Evolutionary conservation across 2,113 vertebrate species (phyloP).

Genomic region (Calonectris borealis): DNA sequence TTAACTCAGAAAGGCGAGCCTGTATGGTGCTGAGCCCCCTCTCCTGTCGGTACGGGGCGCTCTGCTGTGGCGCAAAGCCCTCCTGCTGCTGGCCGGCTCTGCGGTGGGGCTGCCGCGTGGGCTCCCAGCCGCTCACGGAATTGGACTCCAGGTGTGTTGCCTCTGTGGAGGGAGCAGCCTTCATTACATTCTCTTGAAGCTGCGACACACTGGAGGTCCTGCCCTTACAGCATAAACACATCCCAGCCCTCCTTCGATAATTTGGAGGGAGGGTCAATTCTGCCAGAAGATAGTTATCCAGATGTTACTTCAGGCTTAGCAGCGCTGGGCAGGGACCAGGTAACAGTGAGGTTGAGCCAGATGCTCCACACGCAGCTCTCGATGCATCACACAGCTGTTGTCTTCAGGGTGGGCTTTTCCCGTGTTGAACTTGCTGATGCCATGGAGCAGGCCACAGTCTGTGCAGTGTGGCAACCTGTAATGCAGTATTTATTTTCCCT

Average conservation of each 20-base stretch:
- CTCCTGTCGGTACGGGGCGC: fast-evolving
- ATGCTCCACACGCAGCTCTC: fast-evolving
- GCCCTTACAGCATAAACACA: fast-evolving
- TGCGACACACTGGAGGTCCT: too few relatives aligned
- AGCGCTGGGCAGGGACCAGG: background rate
- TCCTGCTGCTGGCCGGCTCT: background rate
- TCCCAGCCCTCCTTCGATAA: background rate
- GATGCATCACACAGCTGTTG: fast-evolving
- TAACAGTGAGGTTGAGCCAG: too few relatives aligned
- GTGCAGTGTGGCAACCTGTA: fast-evolving
- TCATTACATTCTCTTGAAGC: background rate
- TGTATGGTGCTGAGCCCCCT: background rate
- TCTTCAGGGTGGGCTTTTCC: background rate
- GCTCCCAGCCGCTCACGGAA: background rate
- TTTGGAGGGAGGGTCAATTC: background rate
- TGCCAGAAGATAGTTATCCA: background rate
- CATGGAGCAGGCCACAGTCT: fast-evolving
- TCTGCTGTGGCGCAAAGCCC: too few relatives aligned
- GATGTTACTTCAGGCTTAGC: background rate
- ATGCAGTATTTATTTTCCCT: background rate
- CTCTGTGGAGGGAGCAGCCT: background rate
- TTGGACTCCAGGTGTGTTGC: fast-evolving
- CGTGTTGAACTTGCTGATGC: fast-evolving
- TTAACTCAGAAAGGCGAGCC: too few relatives aligned
- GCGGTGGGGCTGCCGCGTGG: fast-evolving